Base-by-base conservation (phyloP, 2,797 vertebrate genomes). In the Pseudotriccus pelzelni region DNA sequence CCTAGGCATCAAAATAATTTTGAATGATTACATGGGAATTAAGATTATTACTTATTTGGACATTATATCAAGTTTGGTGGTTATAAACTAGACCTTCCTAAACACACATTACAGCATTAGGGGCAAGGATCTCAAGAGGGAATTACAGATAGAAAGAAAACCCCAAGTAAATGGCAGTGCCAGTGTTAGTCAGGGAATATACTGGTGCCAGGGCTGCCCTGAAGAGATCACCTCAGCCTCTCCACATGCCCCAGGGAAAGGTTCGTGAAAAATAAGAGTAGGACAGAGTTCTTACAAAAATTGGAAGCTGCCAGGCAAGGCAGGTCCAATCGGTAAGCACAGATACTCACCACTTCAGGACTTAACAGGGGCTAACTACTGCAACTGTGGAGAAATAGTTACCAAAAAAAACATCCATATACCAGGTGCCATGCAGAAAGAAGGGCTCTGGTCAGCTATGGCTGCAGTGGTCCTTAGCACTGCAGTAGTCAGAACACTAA, bases 361-460 rank as follows among this genome's bases (percentile, higher is more conserved):
- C 36, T 47, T 84, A 49, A 14, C 0, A 0, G 9, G 30, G 17
- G 5, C 20, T 72, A 58, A 84, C 28, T 23, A 30, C 34, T 25
- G 32, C 41, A 74, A 7, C 30, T 24, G 5, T 32, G 25, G 90
- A 79, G 59, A 39, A n/a, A 22, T 3, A 55, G 43, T 43, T 76
- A 62, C 10, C 58, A 55, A 52, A 50, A 52, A 73, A 82, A 41
- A 6, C 55, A 69, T 64, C 49, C 66, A 53, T 0, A 0, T 64
- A 32, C 30, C 46, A 62, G 27, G 17, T 69, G 25, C 50, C 36
- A 9, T 16, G 25, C 30, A 78, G 78, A 78, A 24, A 52, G 50
- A 64, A 79, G 56, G 63, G 47, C 75, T 50, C 23, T 14, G 59
- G 43, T 69, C 39, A 53, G 32, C 59, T 66, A 50, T 41, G 43